phyloP scores from a whole-genome alignment of 2,113 vertebrate genomes.

The Osmerus mordax region DNA sequence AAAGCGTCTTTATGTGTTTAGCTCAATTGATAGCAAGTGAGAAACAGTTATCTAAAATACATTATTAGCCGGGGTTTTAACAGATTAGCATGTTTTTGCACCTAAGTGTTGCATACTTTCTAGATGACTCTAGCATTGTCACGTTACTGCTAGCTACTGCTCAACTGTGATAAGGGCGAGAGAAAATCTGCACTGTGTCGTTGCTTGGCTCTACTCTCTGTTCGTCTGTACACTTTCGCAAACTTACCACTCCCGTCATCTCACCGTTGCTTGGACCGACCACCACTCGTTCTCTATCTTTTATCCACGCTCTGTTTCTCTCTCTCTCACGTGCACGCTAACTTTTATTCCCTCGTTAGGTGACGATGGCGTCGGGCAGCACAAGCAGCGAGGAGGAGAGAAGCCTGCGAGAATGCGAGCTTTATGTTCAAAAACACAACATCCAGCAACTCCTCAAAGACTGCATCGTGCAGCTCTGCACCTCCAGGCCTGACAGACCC shows the following conservation, averaged over 20 bases:
- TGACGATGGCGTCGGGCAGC: conserved; percentile 87
- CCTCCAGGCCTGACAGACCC: conserved; percentile 88
- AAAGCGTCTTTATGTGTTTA: no score
- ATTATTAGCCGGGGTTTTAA: neutral
- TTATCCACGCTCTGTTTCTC: neutral
- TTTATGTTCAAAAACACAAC: conserved; percentile 97
- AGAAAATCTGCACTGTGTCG: no score
- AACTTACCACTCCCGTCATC: neutral
- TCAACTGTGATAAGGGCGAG: no score
- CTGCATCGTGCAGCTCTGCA: conserved; percentile 98
- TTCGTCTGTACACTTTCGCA: neutral
- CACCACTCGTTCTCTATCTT: neutral
- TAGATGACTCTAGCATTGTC: neutral
- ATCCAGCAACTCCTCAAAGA: conserved; percentile 98
- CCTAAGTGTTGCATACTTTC: neutral
- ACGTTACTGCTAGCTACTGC: no score
- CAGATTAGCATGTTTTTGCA: neutral
- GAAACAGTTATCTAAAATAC: no score
- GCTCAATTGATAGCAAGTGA: no score
- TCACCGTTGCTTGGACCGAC: no score
- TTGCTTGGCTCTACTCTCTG: neutral
- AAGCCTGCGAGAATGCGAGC: conserved; percentile 94
- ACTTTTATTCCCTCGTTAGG: conserved; percentile 30
- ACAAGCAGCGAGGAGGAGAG: conserved; percentile 90
- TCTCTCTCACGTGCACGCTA: no score